These are phyloP conservation scores for Merodon equestris DNA, from an alignment of 2,888 invertebrate species.

Conservation along the genomic window DNA sequence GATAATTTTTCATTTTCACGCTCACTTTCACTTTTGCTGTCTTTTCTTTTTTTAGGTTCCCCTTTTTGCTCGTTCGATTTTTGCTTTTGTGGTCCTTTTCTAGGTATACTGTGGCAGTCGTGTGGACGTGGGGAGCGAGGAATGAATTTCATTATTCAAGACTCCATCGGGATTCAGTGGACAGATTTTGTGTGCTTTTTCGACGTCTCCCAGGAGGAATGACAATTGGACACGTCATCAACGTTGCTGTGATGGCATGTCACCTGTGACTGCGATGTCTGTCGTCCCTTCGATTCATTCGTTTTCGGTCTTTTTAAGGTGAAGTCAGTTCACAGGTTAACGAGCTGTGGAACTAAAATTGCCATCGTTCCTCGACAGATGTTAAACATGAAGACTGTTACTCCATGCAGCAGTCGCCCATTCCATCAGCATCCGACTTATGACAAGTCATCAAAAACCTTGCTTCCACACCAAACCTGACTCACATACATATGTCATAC, in stretches of 20 bases:
- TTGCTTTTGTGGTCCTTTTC: no score
- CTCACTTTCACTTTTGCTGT: conserved; percentile 5
- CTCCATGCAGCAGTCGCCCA: conserved; percentile 1
- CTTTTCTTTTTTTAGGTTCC: background rate
- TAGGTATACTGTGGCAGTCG: background rate
- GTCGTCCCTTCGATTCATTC: no score
- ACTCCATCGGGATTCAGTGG: conserved; percentile 3
- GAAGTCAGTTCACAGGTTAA: conserved; percentile 51
- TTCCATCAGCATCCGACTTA: conserved; percentile 29
- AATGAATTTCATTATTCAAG: conserved; percentile 10
- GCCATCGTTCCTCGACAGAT: conserved; percentile 43
- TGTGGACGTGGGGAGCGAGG: background rate
- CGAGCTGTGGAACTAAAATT: conserved; percentile 49
- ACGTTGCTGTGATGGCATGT: background rate
- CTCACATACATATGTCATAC: background rate
- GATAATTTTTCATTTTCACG: conserved; percentile 18
- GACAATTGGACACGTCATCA: conserved; percentile 34
- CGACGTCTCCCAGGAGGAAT: background rate
- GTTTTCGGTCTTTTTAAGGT: background rate
- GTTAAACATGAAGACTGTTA: conserved; percentile 37
- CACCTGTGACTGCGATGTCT: no score
- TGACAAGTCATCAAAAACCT: conserved; percentile 58
- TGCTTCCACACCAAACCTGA: no score
- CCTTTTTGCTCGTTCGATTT: no score
- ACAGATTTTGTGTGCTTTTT: background rate